Evolutionary conservation across 2,888 invertebrate species (phyloP).

Genomic region (Stramonita haemastoma): DNA sequence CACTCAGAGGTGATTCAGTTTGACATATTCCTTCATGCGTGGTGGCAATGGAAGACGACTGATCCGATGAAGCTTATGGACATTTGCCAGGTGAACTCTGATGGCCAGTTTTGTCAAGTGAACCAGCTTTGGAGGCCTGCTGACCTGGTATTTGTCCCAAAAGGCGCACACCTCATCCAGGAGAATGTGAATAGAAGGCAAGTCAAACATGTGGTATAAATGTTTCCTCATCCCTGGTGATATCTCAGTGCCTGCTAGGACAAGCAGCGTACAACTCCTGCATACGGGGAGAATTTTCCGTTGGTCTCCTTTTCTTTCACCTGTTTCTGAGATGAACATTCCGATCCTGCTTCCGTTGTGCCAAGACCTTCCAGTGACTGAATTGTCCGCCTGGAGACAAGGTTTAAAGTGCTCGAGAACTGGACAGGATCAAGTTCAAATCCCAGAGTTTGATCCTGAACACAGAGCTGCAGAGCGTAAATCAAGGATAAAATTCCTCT

Average conservation of each 20-base stretch:
- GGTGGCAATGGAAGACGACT: conserved; percentile 55
- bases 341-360: not conserved
- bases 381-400: conserved; percentile 41
- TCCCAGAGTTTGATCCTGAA: conserved; percentile 40
- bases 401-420: conserved; percentile 44
- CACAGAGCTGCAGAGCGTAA: conserved; percentile 44
- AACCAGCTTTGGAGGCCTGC: conserved; percentile 50
- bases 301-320: conserved; percentile 10
- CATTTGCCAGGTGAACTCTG: conserved; percentile 49
- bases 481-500: conserved; percentile 13
- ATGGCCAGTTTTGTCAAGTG: conserved; percentile 53
- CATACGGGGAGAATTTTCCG: conserved; percentile 52
- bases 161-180: conserved; percentile 53
- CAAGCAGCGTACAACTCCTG: conserved; percentile 57
- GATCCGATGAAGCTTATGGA: conserved; percentile 51
- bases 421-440: conserved; percentile 40
- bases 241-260: conserved; percentile 49
- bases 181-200: conserved; percentile 41
- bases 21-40: conserved; percentile 55
- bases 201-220: conserved; percentile 34
- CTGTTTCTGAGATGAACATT: not conserved
- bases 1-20: conserved; percentile 48
- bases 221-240: conserved; percentile 24
- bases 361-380: conserved; percentile 41
- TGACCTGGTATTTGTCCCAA: conserved; percentile 44